A percentile compares a stretch with the other conserved stretches of the same genome.
These are phyloP conservation scores for Neosalanx taihuensis DNA, from an alignment of 2,797 vertebrate species.

Conservation along the genomic window DNA sequence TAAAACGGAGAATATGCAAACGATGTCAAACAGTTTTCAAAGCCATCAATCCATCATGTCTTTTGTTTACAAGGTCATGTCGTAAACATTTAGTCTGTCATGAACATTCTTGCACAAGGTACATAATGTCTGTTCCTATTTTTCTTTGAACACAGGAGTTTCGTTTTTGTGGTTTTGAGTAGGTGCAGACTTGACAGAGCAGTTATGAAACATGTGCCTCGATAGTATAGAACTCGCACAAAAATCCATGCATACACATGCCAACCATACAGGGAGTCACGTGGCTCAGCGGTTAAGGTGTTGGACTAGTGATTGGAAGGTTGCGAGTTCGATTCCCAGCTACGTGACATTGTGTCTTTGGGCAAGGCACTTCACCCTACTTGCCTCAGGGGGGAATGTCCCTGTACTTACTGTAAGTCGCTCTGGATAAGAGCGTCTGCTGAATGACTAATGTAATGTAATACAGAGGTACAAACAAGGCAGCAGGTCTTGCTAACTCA, in stretches of 20 bases:
- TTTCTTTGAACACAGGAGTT: background rate
- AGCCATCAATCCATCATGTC: background rate
- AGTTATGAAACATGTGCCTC: constrained; percentile 13
- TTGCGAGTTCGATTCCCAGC: no score
- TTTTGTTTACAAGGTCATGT: background rate
- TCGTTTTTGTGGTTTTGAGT: background rate
- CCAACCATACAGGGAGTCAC: no score
- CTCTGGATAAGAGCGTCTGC: no score
- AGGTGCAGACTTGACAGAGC: constrained; percentile 11
- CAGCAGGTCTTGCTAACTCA: constrained; percentile 23
- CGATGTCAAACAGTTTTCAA: background rate
- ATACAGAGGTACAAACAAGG: background rate
- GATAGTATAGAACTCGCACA: background rate
- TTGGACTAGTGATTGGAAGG: no score
- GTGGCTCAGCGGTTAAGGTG: no score
- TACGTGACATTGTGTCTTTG: no score
- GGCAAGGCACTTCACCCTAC: no score
- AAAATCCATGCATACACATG: background rate
- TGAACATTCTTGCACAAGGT: background rate
- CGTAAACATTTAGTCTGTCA: background rate
- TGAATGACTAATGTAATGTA: no score
- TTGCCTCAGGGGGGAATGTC: no score
- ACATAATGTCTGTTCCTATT: background rate
- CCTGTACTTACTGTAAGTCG: no score
- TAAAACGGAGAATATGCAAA: background rate